phyloP scores from a whole-genome alignment of 2,797 vertebrate genomes.

The Champsocephalus esox region DNA sequence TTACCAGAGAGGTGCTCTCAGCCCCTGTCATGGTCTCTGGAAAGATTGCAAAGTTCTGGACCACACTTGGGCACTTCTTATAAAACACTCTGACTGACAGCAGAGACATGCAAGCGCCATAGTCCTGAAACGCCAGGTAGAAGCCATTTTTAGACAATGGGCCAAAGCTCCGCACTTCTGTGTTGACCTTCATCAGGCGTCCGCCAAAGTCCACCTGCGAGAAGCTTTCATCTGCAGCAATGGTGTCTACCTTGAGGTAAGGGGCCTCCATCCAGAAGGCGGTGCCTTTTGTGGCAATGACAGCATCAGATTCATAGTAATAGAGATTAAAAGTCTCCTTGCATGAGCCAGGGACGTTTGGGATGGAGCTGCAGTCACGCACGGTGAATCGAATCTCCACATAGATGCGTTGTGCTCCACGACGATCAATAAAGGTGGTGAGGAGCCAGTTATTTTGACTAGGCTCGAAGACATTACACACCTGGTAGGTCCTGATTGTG shows the following conservation, averaged over 20 bases:
- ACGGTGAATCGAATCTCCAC: conserved; percentile 98
- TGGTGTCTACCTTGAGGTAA: conserved; percentile 99
- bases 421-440: conserved; percentile 95
- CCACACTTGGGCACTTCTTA: conserved; percentile 97
- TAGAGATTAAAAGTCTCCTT: conserved; percentile 99
- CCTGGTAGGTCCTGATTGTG: conserved; percentile 98
- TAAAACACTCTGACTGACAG: conserved; percentile 97
- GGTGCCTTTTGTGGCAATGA: conserved; percentile 95
- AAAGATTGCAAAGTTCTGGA: conserved; percentile 98
- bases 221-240: conserved; percentile 98
- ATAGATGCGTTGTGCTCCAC: conserved; percentile 94
- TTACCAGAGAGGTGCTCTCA: conserved; percentile 97
- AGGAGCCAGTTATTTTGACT: conserved; percentile 99
- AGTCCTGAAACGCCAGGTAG: conserved; percentile 98
- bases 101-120: conserved; percentile 97
- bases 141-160: conserved; percentile 95
- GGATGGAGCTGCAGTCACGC: conserved; percentile 98
- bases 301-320: conserved; percentile 96
- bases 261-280: conserved; percentile 98
- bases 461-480: conserved; percentile 97
- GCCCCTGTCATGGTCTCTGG: conserved; percentile 98
- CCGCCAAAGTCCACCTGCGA: conserved; percentile 98
- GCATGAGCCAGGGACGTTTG: conserved; percentile 96
- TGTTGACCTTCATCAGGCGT: conserved; percentile 98
- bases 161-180: conserved; percentile 96